Base-by-base conservation (phyloP, 1,140 invertebrate genomes). In the Calliopsis andreniformis region DNA sequence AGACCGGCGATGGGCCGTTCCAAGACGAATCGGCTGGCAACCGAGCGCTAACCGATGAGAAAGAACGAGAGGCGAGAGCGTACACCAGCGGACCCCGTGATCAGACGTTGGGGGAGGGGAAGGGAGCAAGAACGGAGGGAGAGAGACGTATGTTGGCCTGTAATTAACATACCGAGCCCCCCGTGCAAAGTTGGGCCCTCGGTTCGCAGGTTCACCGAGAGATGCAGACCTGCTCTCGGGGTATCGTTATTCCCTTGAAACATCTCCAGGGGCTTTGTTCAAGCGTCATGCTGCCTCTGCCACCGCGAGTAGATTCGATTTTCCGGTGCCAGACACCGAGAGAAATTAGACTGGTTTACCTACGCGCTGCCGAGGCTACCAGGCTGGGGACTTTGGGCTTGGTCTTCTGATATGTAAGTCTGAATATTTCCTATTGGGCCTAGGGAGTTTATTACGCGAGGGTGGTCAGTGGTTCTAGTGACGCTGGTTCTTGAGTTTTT, bases 111-210 rank as follows among this genome's bases (percentile, higher is more conserved):
- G 42, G 23, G 51, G 69, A 30, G 43, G 64, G 59, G 71, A 67
- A 69, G 45, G 45, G 53, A n/a, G n/a, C n/a, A n/a, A 73, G 53
- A 64, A 75, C 47, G 64, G 76, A 67, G 64, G 79, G 76, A 77
- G 80, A 72, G 64, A 85, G 80, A 85, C 79, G 83, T 80, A 84
- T 80, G 83, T 90, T 86, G 86, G 87, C 84, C 88, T 91, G 89
- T 91, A 91, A 92, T 92, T 92, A 92, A 92, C 91, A 92, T 92
- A 92, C 90, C 90, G 88, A 91, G 87, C 86, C 84, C 86, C 83
- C 79, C 66, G 43, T 47, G 68, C 47, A 42, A 67, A 61, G 67
- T 66, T 82, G 82, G 86, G 81, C 83, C 83, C 81, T 82, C 79
- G 79, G 83, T 85, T 82, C 83, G 84, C 63, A 51, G 47, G 73